phyloP scores from a whole-genome alignment of 2,113 vertebrate species.

The Malurus melanocephalus region DNA sequence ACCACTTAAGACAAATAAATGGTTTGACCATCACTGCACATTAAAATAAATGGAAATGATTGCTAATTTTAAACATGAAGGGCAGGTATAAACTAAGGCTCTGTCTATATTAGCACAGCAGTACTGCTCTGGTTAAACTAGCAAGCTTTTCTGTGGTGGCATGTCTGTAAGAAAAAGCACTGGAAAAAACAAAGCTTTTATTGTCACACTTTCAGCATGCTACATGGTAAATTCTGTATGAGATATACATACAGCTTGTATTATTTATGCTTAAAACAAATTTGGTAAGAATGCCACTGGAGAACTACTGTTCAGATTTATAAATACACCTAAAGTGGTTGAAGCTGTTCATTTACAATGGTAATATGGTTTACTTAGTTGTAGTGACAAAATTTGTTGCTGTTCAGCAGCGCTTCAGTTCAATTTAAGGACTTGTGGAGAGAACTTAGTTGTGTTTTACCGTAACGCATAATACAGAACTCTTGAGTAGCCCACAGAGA shows the following conservation, averaged over 20 bases:
- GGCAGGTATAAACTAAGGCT: neutral
- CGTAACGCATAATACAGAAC: neutral
- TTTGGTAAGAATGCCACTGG: neutral
- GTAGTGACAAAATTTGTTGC: neutral
- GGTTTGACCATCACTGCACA: neutral
- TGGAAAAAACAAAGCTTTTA: neutral
- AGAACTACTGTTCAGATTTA: neutral
- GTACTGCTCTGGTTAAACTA: neutral
- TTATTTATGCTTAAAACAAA: neutral
- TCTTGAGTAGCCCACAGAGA: neutral
- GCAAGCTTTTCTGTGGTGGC: neutral
- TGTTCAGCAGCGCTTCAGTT: neutral
- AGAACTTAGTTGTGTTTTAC: neutral
- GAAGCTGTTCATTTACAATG: neutral
- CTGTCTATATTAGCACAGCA: neutral
- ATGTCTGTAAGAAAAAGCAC: neutral
- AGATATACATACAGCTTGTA: neutral
- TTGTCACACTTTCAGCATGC: neutral
- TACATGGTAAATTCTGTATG: neutral
- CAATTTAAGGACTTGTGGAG: neutral
- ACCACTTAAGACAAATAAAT: neutral
- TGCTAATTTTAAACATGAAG: neutral
- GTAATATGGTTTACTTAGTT: neutral
- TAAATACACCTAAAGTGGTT: neutral
- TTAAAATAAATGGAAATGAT: neutral